Conservation (phyloP, 2,113 vertebrate genomes). For the Phyllostomus hastatus region DNA sequence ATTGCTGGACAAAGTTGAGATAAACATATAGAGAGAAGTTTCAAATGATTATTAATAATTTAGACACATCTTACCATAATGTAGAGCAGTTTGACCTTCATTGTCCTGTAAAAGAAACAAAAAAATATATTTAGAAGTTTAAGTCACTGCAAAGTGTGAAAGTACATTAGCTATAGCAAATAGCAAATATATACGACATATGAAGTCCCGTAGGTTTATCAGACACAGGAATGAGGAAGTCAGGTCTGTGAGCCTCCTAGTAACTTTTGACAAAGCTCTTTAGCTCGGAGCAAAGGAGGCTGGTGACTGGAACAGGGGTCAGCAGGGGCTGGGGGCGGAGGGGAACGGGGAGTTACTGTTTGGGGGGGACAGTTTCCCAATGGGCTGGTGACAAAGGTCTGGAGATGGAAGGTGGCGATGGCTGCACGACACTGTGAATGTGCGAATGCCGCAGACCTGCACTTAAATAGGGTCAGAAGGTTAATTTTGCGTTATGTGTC, state of each 20-base stretch:
- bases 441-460: neutral
- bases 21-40: constrained; percentile 1
- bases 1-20: neutral
- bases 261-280: neutral
- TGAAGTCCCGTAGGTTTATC: neutral
- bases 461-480: neutral
- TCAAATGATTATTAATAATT: constrained; percentile 9
- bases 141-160: neutral
- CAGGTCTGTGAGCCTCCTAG: neutral
- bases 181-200: neutral
- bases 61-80: constrained; percentile 92
- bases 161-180: neutral
- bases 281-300: neutral
- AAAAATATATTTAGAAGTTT: constrained; percentile 62
- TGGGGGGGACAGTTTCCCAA: neutral
- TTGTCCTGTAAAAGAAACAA: constrained; percentile 88
- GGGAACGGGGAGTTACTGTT: neutral
- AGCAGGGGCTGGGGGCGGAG: neutral
- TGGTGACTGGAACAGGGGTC: neutral
- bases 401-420: neutral
- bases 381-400: neutral
- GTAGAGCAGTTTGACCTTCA: constrained; percentile 97
- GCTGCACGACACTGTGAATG: neutral
- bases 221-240: neutral
- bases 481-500: neutral